These are phyloP conservation scores for Psittacula echo DNA, from an alignment of 2,797 vertebrate species.

Conservation along the genomic window DNA sequence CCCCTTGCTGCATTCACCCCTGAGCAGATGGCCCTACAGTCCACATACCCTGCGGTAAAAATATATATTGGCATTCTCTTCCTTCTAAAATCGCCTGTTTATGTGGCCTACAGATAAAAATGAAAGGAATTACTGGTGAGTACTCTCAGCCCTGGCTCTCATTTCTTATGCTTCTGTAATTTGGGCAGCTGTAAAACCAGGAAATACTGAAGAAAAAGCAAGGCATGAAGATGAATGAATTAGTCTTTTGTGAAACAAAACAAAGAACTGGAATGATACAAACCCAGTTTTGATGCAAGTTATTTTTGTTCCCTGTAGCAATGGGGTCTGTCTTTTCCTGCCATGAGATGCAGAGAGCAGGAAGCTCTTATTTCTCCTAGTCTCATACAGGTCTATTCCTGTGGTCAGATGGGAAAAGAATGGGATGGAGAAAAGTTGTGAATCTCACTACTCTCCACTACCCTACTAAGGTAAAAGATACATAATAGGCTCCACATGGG, in stretches of 20 bases:
- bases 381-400: neutral
- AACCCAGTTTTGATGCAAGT: neutral
- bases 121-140: neutral
- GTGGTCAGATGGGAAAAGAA: neutral
- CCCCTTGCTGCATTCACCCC: neutral
- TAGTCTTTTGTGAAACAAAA: neutral
- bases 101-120: neutral
- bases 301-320: neutral
- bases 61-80: neutral
- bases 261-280: neutral
- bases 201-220: neutral
- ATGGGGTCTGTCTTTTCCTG: neutral
- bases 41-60: neutral
- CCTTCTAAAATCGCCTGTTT: neutral
- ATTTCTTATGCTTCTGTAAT: neutral
- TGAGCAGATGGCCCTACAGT: neutral
- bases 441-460: neutral
- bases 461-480: neutral
- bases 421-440: neutral
- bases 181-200: neutral
- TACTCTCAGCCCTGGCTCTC: neutral
- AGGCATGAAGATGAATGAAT: neutral
- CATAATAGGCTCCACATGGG: neutral
- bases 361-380: neutral
- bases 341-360: neutral